phyloP scores from a whole-genome alignment of 2,888 invertebrate species.

The Leucophora obtusa region DNA sequence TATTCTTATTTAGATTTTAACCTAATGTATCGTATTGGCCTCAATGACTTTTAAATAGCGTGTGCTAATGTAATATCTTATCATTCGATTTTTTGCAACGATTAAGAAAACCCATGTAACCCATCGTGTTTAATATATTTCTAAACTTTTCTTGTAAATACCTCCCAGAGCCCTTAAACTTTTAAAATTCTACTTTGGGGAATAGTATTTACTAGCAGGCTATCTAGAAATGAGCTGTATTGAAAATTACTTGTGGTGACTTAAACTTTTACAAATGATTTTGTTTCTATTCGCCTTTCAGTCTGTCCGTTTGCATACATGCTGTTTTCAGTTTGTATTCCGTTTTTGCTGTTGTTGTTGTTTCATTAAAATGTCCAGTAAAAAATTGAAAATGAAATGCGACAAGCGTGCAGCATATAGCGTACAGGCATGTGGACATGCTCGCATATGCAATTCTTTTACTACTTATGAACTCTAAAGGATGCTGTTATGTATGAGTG shows the following conservation, averaged over 20 bases:
- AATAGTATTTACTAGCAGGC: too few relatives aligned
- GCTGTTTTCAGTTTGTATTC: constrained; percentile 16
- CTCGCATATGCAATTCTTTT: constrained; percentile 11
- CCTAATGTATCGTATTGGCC: too few relatives aligned
- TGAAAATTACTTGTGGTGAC: constrained; percentile 19
- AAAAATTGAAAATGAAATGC: constrained; percentile 42
- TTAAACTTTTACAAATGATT: constrained; percentile 8
- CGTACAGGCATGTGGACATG: constrained; percentile 55
- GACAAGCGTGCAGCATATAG: constrained; percentile 44
- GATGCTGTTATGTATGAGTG: constrained; percentile 42
- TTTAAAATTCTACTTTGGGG: too few relatives aligned
- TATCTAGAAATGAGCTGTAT: background rate
- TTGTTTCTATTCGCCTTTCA: background rate
- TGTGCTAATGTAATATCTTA: too few relatives aligned
- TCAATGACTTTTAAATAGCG: too few relatives aligned
- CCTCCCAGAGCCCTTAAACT: too few relatives aligned
- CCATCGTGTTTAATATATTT: too few relatives aligned
- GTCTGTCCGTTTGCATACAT: background rate
- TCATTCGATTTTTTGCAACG: too few relatives aligned
- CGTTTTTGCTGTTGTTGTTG: background rate
- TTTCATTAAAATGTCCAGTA: constrained; percentile 67
- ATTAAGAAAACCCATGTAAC: too few relatives aligned
- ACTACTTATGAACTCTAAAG: constrained; percentile 47
- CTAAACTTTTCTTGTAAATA: too few relatives aligned
- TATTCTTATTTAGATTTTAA: too few relatives aligned